Base-by-base conservation (phyloP, 2,797 vertebrate species). In the Pseudopleuronectes americanus region DNA sequence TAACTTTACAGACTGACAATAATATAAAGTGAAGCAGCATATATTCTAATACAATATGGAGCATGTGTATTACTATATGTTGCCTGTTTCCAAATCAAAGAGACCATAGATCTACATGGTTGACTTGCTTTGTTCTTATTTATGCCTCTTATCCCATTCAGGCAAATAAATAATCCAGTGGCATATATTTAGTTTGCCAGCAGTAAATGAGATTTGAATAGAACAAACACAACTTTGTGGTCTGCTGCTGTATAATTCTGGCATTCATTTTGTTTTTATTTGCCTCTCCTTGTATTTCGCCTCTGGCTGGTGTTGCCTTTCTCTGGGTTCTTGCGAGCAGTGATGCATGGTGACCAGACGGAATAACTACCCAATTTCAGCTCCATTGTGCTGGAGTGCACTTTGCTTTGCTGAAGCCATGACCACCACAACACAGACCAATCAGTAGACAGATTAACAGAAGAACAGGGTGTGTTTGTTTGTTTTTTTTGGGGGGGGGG, bases 361-460 rank as follows among this genome's bases (percentile, higher is more conserved):
- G 83, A 88, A 88, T 86, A 82, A 89, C 84, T 87, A 80, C 77
- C 80, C 80, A 82, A 70, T 89, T 81, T 79, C 68, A 73, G 48
- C 69, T 88, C 64, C 41, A 58, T 75, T 74, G 60, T 84, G 81
- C 66, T 61, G 59, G 23, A 71, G 43, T 70, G 63, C 56, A 70
- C 68, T 82, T 60, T 69, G 57, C 63, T 77, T 66, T 83, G 60
- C 70, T 65, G 48, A 63, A 79, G 58, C 74, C 67, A 52, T 71
- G 61, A 79, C 76, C 79, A 59, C 61, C 62, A 57, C 53, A 64
- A 67, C 63, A 57, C 7, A 24, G 56, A 51, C 78, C 67, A 78
- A 71, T 73, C 82, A 81, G 51, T 19, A 64, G 61, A 56, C 23
- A 68, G 54, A 78, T 76, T 63, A 47, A 23, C 33, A 61, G 70